Percentiles rank a stretch among this genome's conserved stretches.
phyloP scores from a whole-genome alignment of 1,140 invertebrate genomes.

The Neoseiulus cucumeris region DNA sequence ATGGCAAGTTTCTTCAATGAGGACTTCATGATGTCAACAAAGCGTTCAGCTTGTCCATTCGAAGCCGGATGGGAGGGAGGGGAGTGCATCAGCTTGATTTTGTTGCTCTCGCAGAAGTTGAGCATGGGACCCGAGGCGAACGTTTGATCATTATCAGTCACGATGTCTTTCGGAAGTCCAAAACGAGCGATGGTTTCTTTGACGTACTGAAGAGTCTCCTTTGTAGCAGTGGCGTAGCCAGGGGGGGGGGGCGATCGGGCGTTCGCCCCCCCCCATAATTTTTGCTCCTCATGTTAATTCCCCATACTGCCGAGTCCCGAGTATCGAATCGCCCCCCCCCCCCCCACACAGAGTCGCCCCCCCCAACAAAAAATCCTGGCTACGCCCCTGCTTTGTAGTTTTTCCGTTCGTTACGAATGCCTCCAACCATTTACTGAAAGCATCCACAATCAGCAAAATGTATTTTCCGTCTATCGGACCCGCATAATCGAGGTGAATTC shows the following conservation, averaged over 20 bases:
- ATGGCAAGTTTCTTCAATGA: not conserved
- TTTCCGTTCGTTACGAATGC: slow-evolving; percentile 16
- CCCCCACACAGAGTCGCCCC: too few relatives aligned
- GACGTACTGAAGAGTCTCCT: slow-evolving; percentile 19
- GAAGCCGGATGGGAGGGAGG: slow-evolving; percentile 27
- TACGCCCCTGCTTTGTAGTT: too few relatives aligned
- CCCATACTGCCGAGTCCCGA: too few relatives aligned
- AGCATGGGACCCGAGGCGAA: slow-evolving; percentile 28
- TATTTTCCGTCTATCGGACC: slow-evolving; percentile 19
- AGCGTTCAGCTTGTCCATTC: slow-evolving; percentile 28
- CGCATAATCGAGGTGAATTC: slow-evolving; percentile 24
- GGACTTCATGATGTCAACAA: slow-evolving; percentile 18
- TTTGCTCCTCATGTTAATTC: too few relatives aligned
- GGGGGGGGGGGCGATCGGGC: too few relatives aligned
- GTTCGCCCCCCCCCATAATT: too few relatives aligned
- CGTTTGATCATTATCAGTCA: slow-evolving; percentile 29
- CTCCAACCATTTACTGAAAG: slow-evolving; percentile 23
- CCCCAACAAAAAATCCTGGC: too few relatives aligned
- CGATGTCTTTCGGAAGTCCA: slow-evolving; percentile 26
- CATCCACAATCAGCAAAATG: slow-evolving; percentile 22
- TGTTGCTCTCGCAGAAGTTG: slow-evolving; percentile 26
- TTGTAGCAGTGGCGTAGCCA: too few relatives aligned
- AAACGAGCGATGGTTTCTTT: slow-evolving; percentile 25
- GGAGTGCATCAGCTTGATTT: slow-evolving; percentile 24
- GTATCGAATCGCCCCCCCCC: too few relatives aligned